Percentiles rank a stretch among this genome's conserved stretches.
Evolutionary conservation across 2,113 vertebrate genomes (phyloP).

Genomic region (Oplegnathus fasciatus): DNA sequence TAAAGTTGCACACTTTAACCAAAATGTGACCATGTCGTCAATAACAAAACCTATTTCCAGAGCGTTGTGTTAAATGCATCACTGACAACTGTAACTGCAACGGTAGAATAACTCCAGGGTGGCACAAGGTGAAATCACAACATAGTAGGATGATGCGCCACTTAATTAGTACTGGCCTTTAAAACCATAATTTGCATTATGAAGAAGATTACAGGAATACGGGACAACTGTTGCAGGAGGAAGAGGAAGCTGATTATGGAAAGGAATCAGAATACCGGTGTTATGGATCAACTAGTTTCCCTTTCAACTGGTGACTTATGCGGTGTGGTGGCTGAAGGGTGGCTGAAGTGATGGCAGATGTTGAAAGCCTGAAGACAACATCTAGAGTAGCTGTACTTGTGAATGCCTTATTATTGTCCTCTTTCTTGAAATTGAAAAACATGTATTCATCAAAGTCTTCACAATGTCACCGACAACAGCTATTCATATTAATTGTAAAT

Average conservation of each 20-base stretch:
- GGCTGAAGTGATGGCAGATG: not conserved
- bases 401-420: not conserved
- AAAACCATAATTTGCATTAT: conserved; percentile 18
- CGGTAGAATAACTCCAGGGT: conserved; percentile 1
- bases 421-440: not conserved
- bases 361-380: not conserved
- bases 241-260: conserved; percentile 3
- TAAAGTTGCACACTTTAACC: not conserved
- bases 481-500: not conserved
- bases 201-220: not conserved
- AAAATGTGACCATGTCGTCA: not conserved
- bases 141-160: not conserved
- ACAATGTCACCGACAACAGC: not conserved
- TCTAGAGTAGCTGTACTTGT: not conserved
- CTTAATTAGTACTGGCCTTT: conserved; percentile 16
- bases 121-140: not conserved
- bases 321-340: not conserved
- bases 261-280: not conserved
- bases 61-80: not conserved
- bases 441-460: not conserved
- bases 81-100: not conserved
- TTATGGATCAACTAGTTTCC: conserved; percentile 5
- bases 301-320: not conserved
- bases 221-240: not conserved
- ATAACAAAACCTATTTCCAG: conserved; percentile 2